These are phyloP conservation scores for Romanogobio albipinnatus DNA, from an alignment of 2,113 vertebrate species.

Conservation along the genomic window DNA sequence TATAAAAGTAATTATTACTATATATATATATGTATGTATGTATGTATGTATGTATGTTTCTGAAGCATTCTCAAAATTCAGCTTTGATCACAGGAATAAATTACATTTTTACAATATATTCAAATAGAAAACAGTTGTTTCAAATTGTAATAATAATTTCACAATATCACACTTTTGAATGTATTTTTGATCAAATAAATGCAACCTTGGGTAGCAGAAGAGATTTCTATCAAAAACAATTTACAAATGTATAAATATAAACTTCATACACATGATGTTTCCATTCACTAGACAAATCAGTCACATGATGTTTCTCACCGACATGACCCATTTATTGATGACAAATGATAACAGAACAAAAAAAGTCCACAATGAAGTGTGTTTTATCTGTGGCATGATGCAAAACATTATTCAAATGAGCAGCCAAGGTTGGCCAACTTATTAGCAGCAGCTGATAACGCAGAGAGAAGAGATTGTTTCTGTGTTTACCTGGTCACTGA, in stretches of 20 bases:
- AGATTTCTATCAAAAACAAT: too few relatives aligned
- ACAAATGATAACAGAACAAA: background rate
- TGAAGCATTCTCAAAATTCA: too few relatives aligned
- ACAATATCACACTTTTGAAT: too few relatives aligned
- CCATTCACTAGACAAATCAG: slow-evolving; percentile 1
- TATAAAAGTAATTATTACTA: too few relatives aligned
- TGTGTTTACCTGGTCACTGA: slow-evolving; percentile 88
- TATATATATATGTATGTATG: too few relatives aligned
- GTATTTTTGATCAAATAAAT: background rate
- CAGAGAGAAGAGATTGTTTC: background rate
- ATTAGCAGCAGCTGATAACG: background rate
- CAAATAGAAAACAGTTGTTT: background rate
- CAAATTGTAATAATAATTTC: background rate
- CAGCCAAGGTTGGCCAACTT: background rate
- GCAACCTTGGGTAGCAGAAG: background rate
- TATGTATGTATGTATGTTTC: too few relatives aligned
- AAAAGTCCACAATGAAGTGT: background rate
- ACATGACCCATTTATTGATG: background rate
- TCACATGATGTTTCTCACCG: background rate
- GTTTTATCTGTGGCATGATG: background rate
- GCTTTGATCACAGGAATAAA: background rate
- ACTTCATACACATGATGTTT: background rate
- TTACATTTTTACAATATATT: background rate
- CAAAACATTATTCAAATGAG: slow-evolving; percentile 44
- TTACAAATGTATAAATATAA: too few relatives aligned